Evolutionary conservation across 1,140 invertebrate genomes (phyloP).

Genomic region (Drosophila saltans): DNA sequence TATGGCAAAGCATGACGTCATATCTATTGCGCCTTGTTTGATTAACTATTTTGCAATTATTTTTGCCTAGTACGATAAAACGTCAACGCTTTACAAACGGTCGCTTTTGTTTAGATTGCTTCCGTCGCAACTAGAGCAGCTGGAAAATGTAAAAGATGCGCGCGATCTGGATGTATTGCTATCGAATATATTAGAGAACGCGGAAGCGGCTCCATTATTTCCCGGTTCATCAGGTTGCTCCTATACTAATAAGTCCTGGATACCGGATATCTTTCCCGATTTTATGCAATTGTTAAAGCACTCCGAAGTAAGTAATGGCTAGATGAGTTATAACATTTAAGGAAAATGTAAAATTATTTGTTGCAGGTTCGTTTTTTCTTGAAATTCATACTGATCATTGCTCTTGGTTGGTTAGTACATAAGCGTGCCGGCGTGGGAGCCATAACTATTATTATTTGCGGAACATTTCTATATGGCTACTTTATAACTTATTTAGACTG

Average conservation of each 20-base stretch:
- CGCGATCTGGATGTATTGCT: slow-evolving; percentile 70
- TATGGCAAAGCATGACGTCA: slow-evolving; percentile 55
- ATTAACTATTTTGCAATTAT: slow-evolving; percentile 20
- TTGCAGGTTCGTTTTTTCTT: slow-evolving; percentile 64
- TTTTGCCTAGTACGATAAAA: slow-evolving; percentile 49
- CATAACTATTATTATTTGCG: slow-evolving; percentile 42
- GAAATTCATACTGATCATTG: slow-evolving; percentile 23
- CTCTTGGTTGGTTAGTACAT: slow-evolving; percentile 47
- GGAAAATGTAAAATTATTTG: slow-evolving; percentile 4
- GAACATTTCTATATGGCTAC: slow-evolving; percentile 62
- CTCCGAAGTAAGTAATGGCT: slow-evolving; percentile 58
- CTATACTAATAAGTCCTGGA: slow-evolving; percentile 32
- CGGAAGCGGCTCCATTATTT: slow-evolving; percentile 33
- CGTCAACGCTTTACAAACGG: slow-evolving; percentile 42
- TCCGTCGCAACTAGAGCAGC: slow-evolving; percentile 52
- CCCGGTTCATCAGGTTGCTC: slow-evolving; percentile 22
- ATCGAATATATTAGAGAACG: slow-evolving; percentile 52
- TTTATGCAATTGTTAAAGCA: slow-evolving; percentile 40
- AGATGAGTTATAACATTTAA: neutral
- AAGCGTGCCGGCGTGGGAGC: slow-evolving; percentile 43
- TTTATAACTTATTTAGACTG: slow-evolving; percentile 72
- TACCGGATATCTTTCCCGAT: slow-evolving; percentile 63
- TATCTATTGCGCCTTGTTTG: slow-evolving; percentile 27
- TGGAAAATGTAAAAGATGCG: slow-evolving; percentile 55
- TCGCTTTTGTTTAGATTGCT: slow-evolving; percentile 57